phyloP scores from a whole-genome alignment of 2,888 invertebrate species.

The Plemyria rubiginata region DNA sequence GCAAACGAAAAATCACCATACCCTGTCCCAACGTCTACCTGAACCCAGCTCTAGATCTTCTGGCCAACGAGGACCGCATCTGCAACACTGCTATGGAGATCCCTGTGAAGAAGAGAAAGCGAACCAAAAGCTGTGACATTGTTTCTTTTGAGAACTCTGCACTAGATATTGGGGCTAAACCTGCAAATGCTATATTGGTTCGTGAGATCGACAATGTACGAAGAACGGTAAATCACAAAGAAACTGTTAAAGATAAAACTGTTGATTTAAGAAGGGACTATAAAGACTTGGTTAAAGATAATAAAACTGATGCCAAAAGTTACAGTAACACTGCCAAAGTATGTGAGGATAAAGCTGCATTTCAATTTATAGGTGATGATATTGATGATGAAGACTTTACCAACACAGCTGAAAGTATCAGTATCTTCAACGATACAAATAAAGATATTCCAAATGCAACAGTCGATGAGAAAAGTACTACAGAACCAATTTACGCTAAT shows the following conservation, averaged over 20 bases:
- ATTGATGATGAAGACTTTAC: conserved; percentile 25
- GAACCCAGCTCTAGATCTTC: conserved; percentile 76
- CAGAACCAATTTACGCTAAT: conserved; percentile 68
- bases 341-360: conserved; percentile 8
- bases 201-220: conserved; percentile 75
- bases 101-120: conserved; percentile 71
- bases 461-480: conserved; percentile 30
- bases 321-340: conserved; percentile 7
- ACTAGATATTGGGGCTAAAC: conserved; percentile 62
- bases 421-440: conserved; percentile 10
- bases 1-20: conserved; percentile 70
- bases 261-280: background rate
- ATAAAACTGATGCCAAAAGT: background rate
- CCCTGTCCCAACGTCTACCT: conserved; percentile 71
- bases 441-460: conserved; percentile 21
- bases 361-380: conserved; percentile 18
- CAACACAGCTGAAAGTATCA: conserved; percentile 20
- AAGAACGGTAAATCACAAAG: conserved; percentile 54
- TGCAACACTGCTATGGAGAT: conserved; percentile 81
- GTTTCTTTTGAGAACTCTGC: conserved; percentile 75
- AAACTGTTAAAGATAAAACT: background rate
- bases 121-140: conserved; percentile 70
- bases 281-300: background rate
- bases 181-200: conserved; percentile 69
- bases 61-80: conserved; percentile 78